Conservation (phyloP, 2,888 invertebrate genomes). For the Lomographa bimaculata region DNA sequence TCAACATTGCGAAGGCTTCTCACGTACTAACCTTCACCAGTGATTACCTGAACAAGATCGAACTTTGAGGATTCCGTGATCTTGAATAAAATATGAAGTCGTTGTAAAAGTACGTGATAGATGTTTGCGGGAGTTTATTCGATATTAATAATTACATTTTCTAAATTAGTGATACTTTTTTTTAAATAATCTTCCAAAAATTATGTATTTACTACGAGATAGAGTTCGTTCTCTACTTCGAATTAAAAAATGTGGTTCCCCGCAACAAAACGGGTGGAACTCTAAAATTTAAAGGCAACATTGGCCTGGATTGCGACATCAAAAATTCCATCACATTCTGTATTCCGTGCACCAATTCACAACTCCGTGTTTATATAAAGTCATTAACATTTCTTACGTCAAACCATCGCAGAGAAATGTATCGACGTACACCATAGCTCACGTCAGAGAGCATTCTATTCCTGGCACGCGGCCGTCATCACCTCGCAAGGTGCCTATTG, state of each 20-base stretch:
- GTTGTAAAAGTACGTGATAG: constrained; percentile 14
- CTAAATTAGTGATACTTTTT: no score
- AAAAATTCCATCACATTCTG: constrained; percentile 32
- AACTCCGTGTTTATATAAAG: constrained; percentile 50
- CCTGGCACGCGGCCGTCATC: constrained; percentile 60
- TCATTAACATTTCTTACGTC: constrained; percentile 69
- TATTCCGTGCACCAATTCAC: constrained; percentile 32
- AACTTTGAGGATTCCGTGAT: constrained; percentile 36
- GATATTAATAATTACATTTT: no score
- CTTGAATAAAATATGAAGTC: constrained; percentile 47
- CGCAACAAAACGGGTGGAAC: no score
- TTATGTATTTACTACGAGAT: no score
- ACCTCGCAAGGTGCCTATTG: constrained; percentile 53
- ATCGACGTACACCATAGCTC: constrained; percentile 49
- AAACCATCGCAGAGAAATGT: constrained; percentile 56
- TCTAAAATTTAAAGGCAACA: constrained; percentile 1
- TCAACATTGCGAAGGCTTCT: constrained; percentile 34
- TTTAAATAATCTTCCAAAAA: no score
- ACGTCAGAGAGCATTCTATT: constrained; percentile 64
- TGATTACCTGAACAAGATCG: constrained; percentile 48
- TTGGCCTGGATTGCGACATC: constrained; percentile 13
- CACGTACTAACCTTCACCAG: constrained; percentile 41
- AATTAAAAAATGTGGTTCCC: no score
- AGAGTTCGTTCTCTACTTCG: no score
- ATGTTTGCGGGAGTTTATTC: neutral